phyloP scores from a whole-genome alignment of 2,888 invertebrate species.

The Petrophora chlorosata region DNA sequence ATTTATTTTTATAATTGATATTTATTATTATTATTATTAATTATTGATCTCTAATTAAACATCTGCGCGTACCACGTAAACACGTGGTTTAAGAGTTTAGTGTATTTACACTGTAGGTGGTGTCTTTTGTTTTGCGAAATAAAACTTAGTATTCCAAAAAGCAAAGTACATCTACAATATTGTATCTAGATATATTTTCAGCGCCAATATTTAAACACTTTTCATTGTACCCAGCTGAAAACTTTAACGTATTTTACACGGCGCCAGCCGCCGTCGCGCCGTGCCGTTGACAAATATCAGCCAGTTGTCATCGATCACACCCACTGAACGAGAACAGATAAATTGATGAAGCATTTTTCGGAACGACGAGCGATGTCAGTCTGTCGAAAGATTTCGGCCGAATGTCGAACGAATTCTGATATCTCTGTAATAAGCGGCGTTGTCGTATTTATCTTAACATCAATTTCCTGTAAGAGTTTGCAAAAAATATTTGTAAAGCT shows the following conservation, averaged over 20 bases:
- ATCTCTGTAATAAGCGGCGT: slow-evolving; percentile 43
- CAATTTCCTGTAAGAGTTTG: slow-evolving; percentile 35
- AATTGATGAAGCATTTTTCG: slow-evolving; percentile 67
- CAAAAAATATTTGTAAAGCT: slow-evolving; percentile 23
- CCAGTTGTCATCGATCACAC: slow-evolving; percentile 61
- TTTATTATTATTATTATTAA: too few species aligned
- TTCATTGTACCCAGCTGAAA: slow-evolving; percentile 24
- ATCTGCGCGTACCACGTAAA: too few species aligned
- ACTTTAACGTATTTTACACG: slow-evolving; percentile 50
- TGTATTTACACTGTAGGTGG: too few species aligned
- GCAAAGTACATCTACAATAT: too few species aligned
- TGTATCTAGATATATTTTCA: too few species aligned
- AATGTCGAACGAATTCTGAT: slow-evolving; percentile 38
- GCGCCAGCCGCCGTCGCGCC: slow-evolving; percentile 16
- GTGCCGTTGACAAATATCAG: slow-evolving; percentile 62
- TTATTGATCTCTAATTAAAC: too few species aligned
- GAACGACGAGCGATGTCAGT: slow-evolving; percentile 27
- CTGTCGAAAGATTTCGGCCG: background rate
- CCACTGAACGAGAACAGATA: slow-evolving; percentile 62
- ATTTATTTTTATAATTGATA: too few species aligned
- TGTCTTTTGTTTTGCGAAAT: too few species aligned
- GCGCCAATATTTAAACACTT: background rate
- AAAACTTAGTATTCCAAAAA: too few species aligned
- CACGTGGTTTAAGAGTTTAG: too few species aligned
- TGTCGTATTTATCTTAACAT: slow-evolving; percentile 48